Evolutionary conservation across 2,113 vertebrate genomes (phyloP), one percentile per base, ranked within the genome.

Genomic region (Psittacara wagleri): DNA sequence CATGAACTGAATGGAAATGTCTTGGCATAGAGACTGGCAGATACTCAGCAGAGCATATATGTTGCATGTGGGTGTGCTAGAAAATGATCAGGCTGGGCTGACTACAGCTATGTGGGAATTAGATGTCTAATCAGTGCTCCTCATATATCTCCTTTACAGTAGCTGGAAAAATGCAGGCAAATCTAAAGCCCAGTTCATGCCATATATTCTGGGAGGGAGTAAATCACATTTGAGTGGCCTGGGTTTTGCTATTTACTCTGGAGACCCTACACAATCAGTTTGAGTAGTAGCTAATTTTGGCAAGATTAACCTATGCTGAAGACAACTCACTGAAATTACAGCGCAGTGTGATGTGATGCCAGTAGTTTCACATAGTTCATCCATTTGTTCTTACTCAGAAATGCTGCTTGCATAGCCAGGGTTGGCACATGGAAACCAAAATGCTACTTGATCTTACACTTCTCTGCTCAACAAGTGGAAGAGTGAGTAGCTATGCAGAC

Each of bases 361-460:
- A 43, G 35, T 12, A 63, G 31, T 64, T 79, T 51, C 81, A 39
- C 33, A 51, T 12, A 43, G 13, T 24, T 83, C 67, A 35, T 15
- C 48, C 12, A 3, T 24, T 31, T 80, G 20, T 31, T 17, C 62
- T 25, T 12, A 14, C 31, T 72, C 61, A 75, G 55, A 78, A 55
- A 27, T 19, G 28, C 73, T 46, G 29, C 51, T 51, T 43, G 48
- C 35, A 48, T 1, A 29, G 78, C 61, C 44, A 74, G 44, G 29
- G 13, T 2, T 43, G 57, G 37, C 78, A 68, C 64, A 27, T 0
- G 0, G 81, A 48, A 75, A 13, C 66, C 35, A 33, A 64, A 72
- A 52, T 0, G 0, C 17, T 82, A 4, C 29, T 51, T 33, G 43
- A 29, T 57, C 49, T 82, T 13, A 27, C 1, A 2, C 15, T 52